phyloP scores from a whole-genome alignment of 2,888 invertebrate genomes.

The Biston stratarius region DNA sequence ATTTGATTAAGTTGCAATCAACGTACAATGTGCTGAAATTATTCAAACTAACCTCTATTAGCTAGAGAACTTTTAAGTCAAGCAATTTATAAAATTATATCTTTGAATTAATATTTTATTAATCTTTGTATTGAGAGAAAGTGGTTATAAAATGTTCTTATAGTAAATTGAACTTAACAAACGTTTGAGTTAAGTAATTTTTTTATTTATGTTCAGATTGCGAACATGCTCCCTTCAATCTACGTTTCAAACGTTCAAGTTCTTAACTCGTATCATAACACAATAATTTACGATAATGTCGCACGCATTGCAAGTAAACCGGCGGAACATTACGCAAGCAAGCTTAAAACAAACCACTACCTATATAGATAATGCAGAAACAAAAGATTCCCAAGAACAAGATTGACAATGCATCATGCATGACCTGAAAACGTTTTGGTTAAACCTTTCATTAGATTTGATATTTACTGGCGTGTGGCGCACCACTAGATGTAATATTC shows the following conservation, averaged over 20 bases:
- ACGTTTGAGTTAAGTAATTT: no score
- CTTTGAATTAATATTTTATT: not conserved
- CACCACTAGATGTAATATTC: slow-evolving; percentile 50
- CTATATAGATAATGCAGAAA: slow-evolving; percentile 40
- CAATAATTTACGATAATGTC: slow-evolving; percentile 45
- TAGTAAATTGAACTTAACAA: no score
- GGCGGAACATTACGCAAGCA: slow-evolving; percentile 34
- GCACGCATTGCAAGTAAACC: slow-evolving; percentile 34
- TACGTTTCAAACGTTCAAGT: slow-evolving; percentile 33
- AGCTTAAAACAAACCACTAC: slow-evolving; percentile 18
- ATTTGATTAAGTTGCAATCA: slow-evolving; percentile 41
- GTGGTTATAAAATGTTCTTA: no score
- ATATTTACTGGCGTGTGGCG: slow-evolving; percentile 61
- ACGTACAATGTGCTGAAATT: slow-evolving; percentile 34
- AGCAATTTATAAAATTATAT: slow-evolving; percentile 28
- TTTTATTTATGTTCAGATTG: not conserved
- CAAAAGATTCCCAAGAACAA: slow-evolving; percentile 63
- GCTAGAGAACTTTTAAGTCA: slow-evolving; percentile 34
- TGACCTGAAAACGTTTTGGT: slow-evolving; percentile 62
- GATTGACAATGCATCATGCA: slow-evolving; percentile 67
- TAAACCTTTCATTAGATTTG: slow-evolving; percentile 71
- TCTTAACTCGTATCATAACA: slow-evolving; percentile 25
- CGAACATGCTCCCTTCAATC: slow-evolving; percentile 9
- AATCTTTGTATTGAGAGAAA: no score
- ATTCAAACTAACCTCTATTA: slow-evolving; percentile 30